phyloP scores from a whole-genome alignment of 2,888 invertebrate genomes.

The Belgica antarctica region DNA sequence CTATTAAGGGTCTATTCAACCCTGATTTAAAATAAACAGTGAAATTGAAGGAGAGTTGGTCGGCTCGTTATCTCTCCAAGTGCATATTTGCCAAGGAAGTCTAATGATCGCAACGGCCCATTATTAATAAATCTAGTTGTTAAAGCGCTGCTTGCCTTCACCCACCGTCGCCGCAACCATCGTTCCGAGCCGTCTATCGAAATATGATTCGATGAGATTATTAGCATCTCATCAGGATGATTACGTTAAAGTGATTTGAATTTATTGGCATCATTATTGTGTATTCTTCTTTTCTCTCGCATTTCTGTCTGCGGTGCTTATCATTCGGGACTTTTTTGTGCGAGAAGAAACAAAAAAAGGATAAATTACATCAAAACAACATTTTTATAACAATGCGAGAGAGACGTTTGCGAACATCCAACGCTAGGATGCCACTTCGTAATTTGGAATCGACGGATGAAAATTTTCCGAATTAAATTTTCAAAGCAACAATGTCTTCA shows the following conservation, averaged over 20 bases:
- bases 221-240: conserved; percentile 25
- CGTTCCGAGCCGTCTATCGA: no score
- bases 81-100: background rate
- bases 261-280: conserved; percentile 21
- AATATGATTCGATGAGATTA: conserved; percentile 1
- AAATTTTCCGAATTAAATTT: no score
- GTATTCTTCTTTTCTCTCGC: background rate
- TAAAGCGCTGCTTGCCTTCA: background rate
- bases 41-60: conserved; percentile 16
- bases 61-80: conserved; percentile 12
- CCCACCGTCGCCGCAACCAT: background rate
- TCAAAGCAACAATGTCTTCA: no score
- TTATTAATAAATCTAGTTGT: conserved; percentile 35
- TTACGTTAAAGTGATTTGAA: conserved; percentile 34
- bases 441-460: no score
- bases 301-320: background rate
- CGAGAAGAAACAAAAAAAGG: background rate
- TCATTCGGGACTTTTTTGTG: no score
- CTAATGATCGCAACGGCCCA: background rate
- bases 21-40: conserved; percentile 38
- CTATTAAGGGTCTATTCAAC: conserved; percentile 34
- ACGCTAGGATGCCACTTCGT: no score
- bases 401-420: no score
- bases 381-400: no score
- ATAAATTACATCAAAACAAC: background rate